Base-by-base conservation (phyloP, 2,888 invertebrate species). In the Hypsopygia costalis region DNA sequence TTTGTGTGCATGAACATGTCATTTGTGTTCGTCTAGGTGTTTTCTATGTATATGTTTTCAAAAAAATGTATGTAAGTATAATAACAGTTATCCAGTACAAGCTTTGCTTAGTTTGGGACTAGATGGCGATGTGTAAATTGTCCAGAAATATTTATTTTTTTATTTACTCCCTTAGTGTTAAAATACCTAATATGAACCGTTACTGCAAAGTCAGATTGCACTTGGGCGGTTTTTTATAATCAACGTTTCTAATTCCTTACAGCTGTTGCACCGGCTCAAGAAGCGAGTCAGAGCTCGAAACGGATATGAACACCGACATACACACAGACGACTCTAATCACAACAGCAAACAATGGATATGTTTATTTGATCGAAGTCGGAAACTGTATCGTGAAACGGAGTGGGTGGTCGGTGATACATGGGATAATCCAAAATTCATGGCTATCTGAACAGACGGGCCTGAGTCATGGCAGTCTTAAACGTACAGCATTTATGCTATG, bases 271-370 rank as follows among this genome's bases (percentile, higher is more conserved):
- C 34, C 9, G 9, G 5, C 25, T 25, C 9, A 10, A 10, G 25
- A 6, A 51, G 36, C 39, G 46, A 52, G 51, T 49, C 44, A 46
- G 48, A 53, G 44, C 53, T 40, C 52, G 42, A 51, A 68, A 62
- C 81, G 83, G 81, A 81, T 77, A 76, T 75, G 75, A 69, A 72
- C 63, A 63, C 62, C 62, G 61, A 69, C 70, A 60, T 56, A 71
- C 75, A 75, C 81, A 80, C 82, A 78, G 63, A 70, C 70, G 63
- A 65, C 46, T 63, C 80, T 86, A 87, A 87, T 83, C 72, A 83
- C 83, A 78, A 82, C 72, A 73, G 68, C 62, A 85, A 58, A 88
- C 87, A 85, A 77, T 76, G 67, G 55, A 69, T 78, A 74, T 85
- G 86, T 87, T 87, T 87, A 81, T 83, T 81, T 80, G 77, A 66